phyloP scores from a whole-genome alignment of 2,888 invertebrate genomes.

The Mimachlamys varia region DNA sequence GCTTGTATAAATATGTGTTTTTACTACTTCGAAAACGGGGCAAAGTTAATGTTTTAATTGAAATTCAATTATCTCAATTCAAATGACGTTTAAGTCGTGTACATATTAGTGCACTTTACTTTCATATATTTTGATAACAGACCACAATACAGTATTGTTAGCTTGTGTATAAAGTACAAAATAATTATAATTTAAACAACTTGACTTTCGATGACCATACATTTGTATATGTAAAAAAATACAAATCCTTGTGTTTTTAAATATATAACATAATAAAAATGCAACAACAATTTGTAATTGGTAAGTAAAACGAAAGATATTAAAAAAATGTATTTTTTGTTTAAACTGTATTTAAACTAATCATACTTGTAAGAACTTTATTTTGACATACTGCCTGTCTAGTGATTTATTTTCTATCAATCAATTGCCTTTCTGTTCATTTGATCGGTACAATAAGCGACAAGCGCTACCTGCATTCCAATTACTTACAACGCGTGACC shows the following conservation, averaged over 20 bases:
- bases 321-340: neutral
- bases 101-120: neutral
- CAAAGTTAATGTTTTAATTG: no score
- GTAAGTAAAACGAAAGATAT: neutral
- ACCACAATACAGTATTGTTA: neutral
- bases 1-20: no score
- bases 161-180: neutral
- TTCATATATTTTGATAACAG: neutral
- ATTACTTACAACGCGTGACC: constrained; percentile 21
- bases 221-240: neutral
- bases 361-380: neutral
- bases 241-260: no score
- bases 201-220: neutral
- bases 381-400: neutral
- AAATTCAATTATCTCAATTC: no score
- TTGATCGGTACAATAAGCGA: constrained; percentile 22
- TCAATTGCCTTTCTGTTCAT: constrained; percentile 33
- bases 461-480: constrained; percentile 4
- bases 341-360: neutral
- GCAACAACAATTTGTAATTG: no score
- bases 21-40: no score
- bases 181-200: neutral
- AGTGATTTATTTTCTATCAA: constrained; percentile 26
- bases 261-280: no score
- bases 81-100: neutral